Conservation (phyloP, 2,888 invertebrate species). For the Philopedon plagiatum region DNA sequence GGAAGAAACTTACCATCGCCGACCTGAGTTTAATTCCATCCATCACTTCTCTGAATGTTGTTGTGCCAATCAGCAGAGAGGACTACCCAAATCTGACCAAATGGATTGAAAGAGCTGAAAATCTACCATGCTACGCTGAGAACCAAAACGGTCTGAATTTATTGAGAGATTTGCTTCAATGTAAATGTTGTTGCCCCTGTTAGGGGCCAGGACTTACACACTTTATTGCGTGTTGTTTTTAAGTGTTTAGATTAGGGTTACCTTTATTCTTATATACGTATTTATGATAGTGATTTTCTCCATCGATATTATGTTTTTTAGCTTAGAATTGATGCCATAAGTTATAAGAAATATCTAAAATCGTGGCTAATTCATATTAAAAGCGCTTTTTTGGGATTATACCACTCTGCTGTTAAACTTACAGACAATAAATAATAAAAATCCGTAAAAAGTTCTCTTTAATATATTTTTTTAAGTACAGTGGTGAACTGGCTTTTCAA, state of each 20-base stretch:
- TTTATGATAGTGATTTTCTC: not conserved
- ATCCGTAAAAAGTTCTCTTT: too few relatives aligned
- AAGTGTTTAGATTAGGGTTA: not conserved
- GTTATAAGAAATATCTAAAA: too few relatives aligned
- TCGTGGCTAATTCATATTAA: too few relatives aligned
- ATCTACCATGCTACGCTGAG: conserved; percentile 58
- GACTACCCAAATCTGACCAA: conserved; percentile 56
- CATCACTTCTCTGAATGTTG: conserved; percentile 66
- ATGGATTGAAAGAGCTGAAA: conserved; percentile 64
- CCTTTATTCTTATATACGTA: not conserved
- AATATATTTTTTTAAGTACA: too few relatives aligned
- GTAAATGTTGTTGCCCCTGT: conserved; percentile 48
- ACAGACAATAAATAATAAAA: too few relatives aligned
- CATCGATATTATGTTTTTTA: too few relatives aligned
- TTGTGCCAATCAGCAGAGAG: conserved; percentile 50
- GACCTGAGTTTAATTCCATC: conserved; percentile 65
- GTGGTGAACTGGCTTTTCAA: too few relatives aligned
- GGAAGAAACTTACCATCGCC: conserved; percentile 65
- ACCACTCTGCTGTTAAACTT: too few relatives aligned
- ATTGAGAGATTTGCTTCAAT: conserved; percentile 38
- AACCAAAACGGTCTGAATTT: conserved; percentile 50
- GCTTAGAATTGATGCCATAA: too few relatives aligned
- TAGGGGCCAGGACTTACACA: conserved; percentile 2
- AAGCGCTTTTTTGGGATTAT: too few relatives aligned
- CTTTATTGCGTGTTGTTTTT: not conserved